Evolutionary conservation across 2,888 invertebrate species (phyloP).

Genomic region (Galeruca laticollis): DNA sequence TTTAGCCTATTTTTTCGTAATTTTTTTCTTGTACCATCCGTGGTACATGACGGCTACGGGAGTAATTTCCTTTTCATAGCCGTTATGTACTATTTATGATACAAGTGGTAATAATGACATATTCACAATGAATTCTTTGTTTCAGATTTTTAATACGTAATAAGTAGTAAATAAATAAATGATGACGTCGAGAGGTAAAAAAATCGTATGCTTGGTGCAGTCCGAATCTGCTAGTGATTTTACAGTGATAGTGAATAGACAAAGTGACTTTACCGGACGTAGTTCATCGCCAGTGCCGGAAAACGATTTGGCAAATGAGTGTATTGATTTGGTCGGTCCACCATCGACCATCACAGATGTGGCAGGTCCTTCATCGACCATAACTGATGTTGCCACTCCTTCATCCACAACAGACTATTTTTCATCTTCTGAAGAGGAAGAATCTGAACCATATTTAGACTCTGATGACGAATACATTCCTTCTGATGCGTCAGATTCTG

Average conservation of each 20-base stretch:
- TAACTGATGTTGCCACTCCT: background rate
- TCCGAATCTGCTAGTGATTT: constrained; percentile 6
- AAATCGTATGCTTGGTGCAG: background rate
- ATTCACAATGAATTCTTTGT: too few relatives aligned
- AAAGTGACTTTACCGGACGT: background rate
- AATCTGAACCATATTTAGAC: background rate
- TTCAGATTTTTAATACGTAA: too few relatives aligned
- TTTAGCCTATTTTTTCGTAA: too few relatives aligned
- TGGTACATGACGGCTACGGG: too few relatives aligned
- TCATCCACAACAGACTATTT: background rate
- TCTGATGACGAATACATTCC: background rate
- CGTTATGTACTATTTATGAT: background rate
- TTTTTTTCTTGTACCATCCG: too few relatives aligned
- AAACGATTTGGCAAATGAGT: background rate
- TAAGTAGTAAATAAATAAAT: too few relatives aligned
- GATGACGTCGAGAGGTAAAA: background rate
- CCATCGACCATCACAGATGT: background rate
- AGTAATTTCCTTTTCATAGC: too few relatives aligned
- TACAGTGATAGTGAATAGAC: background rate
- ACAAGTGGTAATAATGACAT: background rate
- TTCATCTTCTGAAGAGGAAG: background rate
- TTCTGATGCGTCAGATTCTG: background rate
- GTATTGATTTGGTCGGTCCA: background rate
- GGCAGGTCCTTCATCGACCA: constrained; percentile 4
- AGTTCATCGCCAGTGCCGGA: constrained; percentile 1